Conservation (phyloP, 53 echinoderm and acorn worm species). For the Temnopleurus reevesii region DNA sequence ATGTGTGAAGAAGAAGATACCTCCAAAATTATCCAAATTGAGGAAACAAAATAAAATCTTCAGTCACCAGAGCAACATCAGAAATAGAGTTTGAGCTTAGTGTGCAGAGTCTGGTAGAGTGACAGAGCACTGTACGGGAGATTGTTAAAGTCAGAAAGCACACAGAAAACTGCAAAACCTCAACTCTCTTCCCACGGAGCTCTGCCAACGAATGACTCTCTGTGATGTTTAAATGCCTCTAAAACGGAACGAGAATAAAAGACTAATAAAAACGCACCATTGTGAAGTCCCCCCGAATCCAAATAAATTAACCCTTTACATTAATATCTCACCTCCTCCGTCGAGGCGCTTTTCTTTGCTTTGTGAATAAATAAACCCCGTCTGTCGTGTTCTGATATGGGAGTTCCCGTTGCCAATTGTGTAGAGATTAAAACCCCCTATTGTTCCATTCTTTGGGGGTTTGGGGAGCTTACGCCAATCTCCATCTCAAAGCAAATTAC, state of each 20-base stretch:
- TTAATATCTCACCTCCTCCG: neutral
- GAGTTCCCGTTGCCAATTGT: constrained; percentile 2
- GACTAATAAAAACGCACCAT: neutral
- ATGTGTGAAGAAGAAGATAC: too few relatives aligned
- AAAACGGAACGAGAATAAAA: neutral
- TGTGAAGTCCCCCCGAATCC: neutral
- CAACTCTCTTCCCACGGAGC: constrained; percentile 36
- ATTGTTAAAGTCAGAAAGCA: too few relatives aligned
- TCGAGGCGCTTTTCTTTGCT: neutral
- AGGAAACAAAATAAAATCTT: too few relatives aligned
- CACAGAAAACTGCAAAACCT: too few relatives aligned
- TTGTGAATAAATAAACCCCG: constrained; percentile 8
- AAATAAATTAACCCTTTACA: constrained; percentile 17
- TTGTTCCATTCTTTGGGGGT: neutral
- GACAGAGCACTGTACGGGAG: too few relatives aligned
- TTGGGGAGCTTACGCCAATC: neutral
- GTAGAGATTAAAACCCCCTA: neutral
- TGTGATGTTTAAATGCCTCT: neutral
- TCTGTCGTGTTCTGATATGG: neutral
- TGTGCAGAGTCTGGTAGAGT: too few relatives aligned
- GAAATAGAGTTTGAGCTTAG: too few relatives aligned
- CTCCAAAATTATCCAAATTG: too few relatives aligned
- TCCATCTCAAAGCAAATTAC: neutral
- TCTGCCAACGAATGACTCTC: constrained; percentile 16
- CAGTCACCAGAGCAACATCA: too few relatives aligned